phyloP scores from a whole-genome alignment of 2,888 invertebrate species.

The Trissonchulus sp. region DNA sequence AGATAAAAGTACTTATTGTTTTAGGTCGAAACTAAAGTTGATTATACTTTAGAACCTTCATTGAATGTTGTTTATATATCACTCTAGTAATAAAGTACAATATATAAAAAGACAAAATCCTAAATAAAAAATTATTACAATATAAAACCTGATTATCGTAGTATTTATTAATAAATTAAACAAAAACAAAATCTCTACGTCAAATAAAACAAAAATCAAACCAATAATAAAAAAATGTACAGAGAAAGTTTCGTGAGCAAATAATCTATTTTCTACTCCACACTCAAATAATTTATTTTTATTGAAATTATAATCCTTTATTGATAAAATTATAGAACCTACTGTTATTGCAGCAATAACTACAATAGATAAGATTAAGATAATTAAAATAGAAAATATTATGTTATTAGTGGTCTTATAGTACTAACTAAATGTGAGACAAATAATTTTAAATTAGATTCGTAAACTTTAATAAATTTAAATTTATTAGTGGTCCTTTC shows the following conservation, averaged over 20 bases:
- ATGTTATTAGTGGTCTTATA: no score
- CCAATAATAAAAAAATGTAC: neutral
- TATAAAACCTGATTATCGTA: neutral
- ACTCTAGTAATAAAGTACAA: neutral
- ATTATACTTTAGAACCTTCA: no score
- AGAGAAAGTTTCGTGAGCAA: neutral
- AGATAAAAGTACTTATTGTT: no score
- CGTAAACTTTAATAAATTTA: no score
- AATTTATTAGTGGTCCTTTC: no score
- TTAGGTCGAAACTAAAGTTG: no score
- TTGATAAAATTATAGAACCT: neutral
- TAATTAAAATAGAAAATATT: neutral
- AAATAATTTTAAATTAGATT: no score
- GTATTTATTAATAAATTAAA: neutral
- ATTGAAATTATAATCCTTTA: no score
- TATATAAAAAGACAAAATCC: neutral
- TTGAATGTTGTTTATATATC: no score
- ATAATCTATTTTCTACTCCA: neutral
- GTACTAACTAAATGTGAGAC: no score
- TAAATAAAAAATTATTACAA: neutral
- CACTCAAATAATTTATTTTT: neutral
- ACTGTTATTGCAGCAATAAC: neutral
- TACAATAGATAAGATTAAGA: neutral
- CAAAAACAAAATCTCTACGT: neutral
- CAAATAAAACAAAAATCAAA: neutral